phyloP scores from a whole-genome alignment of 2,113 vertebrate species.

The Brachirus orientalis region DNA sequence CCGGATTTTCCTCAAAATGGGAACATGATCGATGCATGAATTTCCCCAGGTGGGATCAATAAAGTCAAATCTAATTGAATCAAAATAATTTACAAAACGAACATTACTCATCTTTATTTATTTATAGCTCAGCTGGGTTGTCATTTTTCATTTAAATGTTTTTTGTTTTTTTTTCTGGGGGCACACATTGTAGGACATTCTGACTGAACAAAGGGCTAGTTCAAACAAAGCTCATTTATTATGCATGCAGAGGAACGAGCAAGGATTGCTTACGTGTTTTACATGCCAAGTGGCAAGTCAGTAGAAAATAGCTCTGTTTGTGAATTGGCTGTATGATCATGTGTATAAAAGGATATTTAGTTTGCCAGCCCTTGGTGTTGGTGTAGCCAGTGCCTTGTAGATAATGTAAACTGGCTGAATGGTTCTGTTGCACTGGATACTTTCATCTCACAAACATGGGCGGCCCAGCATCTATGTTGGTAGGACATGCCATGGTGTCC shows the following conservation, averaged over 20 bases:
- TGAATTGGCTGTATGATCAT: neutral
- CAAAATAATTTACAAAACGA: too few relatives aligned
- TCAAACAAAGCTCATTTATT: constrained; percentile 33
- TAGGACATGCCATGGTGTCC: constrained; percentile 33
- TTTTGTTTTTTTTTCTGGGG: too few relatives aligned
- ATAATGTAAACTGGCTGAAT: constrained; percentile 45
- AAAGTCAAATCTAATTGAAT: too few relatives aligned
- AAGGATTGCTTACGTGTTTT: neutral
- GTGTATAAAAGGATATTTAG: neutral
- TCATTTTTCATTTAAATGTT: neutral
- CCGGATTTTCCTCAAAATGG: too few relatives aligned
- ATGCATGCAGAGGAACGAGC: constrained; percentile 1
- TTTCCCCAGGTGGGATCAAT: too few relatives aligned
- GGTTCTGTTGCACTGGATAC: constrained; percentile 41
- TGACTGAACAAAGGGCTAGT: neutral
- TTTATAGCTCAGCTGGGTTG: too few relatives aligned
- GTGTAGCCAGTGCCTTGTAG: constrained; percentile 7
- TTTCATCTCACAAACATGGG: constrained; percentile 17
- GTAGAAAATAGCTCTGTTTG: constrained; percentile 2
- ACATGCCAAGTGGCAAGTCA: neutral
- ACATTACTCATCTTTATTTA: too few relatives aligned
- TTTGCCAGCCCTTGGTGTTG: neutral
- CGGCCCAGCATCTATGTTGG: constrained; percentile 39
- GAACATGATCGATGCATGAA: too few relatives aligned
- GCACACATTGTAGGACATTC: neutral